These are phyloP conservation scores for Cromileptes altivelis DNA, from an alignment of 2,113 vertebrate species.

Conservation along the genomic window DNA sequence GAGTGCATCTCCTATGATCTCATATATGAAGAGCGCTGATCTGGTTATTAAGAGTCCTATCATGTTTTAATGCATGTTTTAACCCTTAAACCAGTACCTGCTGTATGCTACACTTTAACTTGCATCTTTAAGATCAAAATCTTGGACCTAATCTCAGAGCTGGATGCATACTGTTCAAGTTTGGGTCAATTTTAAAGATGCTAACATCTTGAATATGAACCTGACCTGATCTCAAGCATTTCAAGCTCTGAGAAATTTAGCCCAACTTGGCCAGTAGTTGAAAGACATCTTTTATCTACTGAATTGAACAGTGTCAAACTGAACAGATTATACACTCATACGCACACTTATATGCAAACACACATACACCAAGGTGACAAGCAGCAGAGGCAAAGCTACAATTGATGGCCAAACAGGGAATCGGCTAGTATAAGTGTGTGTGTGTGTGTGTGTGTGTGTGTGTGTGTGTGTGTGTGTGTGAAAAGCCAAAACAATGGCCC, in stretches of 20 bases:
- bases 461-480: conserved; percentile 46
- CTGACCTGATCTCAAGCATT: not conserved
- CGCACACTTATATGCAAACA: not conserved
- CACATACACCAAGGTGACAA: conserved; percentile 83
- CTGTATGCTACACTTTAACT: not conserved
- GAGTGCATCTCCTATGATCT: not conserved
- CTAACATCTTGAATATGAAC: not conserved
- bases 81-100: not conserved
- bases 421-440: conserved; percentile 68
- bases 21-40: not conserved
- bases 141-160: not conserved
- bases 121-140: not conserved
- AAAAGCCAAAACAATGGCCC: conserved; percentile 88
- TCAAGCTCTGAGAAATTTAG: not conserved
- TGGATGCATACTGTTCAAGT: not conserved
- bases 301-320: conserved; percentile 5
- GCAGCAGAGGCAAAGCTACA: conserved; percentile 69
- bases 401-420: conserved; percentile 86
- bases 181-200: not conserved
- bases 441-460: conserved; percentile 17
- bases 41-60: not conserved
- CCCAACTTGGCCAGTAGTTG: not conserved
- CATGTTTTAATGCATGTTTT: not conserved
- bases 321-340: conserved; percentile 10
- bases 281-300: not conserved